Percentiles rank a stretch among this genome's conserved stretches.
These are phyloP conservation scores for Athrips mouffetella DNA, from an alignment of 2,888 invertebrate genomes.

Conservation along the genomic window DNA sequence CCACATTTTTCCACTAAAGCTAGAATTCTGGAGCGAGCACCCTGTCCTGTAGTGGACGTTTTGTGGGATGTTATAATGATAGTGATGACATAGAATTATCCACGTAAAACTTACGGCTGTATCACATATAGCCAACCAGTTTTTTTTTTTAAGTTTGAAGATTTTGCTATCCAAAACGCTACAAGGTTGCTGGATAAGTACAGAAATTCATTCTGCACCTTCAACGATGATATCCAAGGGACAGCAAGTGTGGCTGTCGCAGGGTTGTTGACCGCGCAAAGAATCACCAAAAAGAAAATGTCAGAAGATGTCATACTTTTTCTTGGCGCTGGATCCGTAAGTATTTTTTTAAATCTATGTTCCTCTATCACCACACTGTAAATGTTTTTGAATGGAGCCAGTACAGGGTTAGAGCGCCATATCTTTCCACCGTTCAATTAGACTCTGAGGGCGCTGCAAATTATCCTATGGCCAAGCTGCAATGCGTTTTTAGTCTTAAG, in stretches of 20 bases:
- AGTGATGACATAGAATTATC: too few relatives aligned
- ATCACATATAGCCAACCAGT: background rate
- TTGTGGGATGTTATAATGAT: too few relatives aligned
- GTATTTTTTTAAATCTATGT: slow-evolving; percentile 23
- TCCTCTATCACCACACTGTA: background rate
- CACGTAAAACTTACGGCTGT: too few relatives aligned
- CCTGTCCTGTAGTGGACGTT: too few relatives aligned
- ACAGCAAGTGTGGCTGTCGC: slow-evolving; percentile 96
- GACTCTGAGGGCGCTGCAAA: too few relatives aligned
- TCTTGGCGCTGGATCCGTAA: slow-evolving; percentile 87
- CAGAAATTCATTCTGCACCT: slow-evolving; percentile 91
- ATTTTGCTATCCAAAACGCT: slow-evolving; percentile 96
- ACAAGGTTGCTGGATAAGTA: slow-evolving; percentile 93
- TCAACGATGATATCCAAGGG: slow-evolving; percentile 98
- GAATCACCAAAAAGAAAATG: slow-evolving; percentile 85
- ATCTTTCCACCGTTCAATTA: too few relatives aligned
- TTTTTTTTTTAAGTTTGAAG: slow-evolving; percentile 86
- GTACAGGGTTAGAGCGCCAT: too few relatives aligned
- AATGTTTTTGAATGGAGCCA: too few relatives aligned
- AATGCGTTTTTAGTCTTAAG: too few relatives aligned
- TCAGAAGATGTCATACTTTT: slow-evolving; percentile 90
- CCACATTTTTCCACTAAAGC: too few relatives aligned
- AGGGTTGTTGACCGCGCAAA: slow-evolving; percentile 85
- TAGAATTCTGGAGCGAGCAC: too few relatives aligned
- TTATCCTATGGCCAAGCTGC: too few relatives aligned